Conservation (phyloP, 1,140 invertebrate species). For the Colletes gigas region DNA sequence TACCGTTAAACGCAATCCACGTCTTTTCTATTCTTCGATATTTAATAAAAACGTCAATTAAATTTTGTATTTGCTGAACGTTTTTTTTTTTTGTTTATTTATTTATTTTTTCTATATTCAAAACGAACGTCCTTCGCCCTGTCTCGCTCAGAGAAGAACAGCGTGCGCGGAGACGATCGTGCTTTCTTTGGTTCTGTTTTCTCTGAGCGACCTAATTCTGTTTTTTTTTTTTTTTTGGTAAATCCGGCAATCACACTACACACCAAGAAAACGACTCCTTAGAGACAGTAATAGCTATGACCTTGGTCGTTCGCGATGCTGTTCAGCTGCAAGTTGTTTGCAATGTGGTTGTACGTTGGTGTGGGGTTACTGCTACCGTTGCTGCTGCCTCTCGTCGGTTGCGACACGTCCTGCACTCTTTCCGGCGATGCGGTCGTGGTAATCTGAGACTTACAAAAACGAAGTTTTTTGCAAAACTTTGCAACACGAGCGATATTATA, state of each 20-base stretch:
- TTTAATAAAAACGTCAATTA: neutral
- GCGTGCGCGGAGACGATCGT: neutral
- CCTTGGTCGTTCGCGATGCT: constrained; percentile 79
- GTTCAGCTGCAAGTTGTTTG: constrained; percentile 76
- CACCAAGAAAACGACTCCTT: constrained; percentile 70
- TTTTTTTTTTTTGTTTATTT: no score
- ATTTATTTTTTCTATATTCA: neutral
- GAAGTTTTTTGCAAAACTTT: no score
- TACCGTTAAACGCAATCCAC: neutral
- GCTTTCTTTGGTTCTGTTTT: constrained; percentile 2
- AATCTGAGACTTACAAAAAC: constrained; percentile 49
- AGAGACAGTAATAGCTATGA: constrained; percentile 77
- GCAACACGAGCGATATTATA: neutral
- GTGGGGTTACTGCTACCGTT: constrained; percentile 68
- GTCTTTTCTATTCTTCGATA: neutral
- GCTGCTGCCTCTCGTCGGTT: constrained; percentile 64
- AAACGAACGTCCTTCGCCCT: constrained; percentile 21
- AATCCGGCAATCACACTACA: constrained; percentile 61
- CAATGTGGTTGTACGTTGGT: constrained; percentile 71
- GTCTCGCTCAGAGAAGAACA: constrained; percentile 21
- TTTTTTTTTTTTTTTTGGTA: constrained; percentile 49
- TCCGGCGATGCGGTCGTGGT: constrained; percentile 68
- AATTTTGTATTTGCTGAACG: neutral
- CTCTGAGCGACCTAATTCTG: constrained; percentile 37
- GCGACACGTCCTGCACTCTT: constrained; percentile 62